These are phyloP conservation scores for Archegozetes longisetosus DNA, from an alignment of 1,140 invertebrate genomes.

Conservation along the genomic window DNA sequence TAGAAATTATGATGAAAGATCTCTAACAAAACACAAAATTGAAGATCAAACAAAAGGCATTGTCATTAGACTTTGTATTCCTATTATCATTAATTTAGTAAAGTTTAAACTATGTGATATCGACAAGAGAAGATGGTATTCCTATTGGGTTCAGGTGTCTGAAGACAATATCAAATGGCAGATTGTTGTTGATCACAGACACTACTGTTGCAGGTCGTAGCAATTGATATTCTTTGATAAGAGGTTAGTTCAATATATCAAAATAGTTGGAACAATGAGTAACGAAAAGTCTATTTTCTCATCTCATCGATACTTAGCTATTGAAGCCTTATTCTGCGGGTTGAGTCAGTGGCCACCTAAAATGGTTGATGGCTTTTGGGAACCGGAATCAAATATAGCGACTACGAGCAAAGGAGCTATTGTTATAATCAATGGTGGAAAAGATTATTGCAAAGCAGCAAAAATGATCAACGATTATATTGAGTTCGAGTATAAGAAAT, in stretches of 20 bases:
- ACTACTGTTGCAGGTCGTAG: background rate
- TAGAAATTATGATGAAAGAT: background rate
- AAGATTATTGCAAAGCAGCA: background rate
- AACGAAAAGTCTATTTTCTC: background rate
- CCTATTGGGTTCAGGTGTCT: background rate
- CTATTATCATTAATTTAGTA: background rate
- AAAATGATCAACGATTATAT: background rate
- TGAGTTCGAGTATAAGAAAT: background rate
- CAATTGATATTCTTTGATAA: background rate
- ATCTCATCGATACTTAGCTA: background rate
- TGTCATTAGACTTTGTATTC: background rate
- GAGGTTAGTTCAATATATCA: background rate
- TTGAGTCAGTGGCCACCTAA: background rate
- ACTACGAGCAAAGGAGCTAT: background rate
- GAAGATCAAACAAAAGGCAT: background rate
- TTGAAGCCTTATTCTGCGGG: background rate
- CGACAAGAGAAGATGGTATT: background rate
- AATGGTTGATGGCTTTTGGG: background rate
- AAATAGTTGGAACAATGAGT: background rate
- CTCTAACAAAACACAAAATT: background rate
- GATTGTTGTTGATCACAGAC: background rate
- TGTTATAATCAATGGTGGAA: background rate
- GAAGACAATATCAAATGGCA: background rate
- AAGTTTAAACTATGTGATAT: background rate
- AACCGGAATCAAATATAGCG: background rate